Evolutionary conservation across 2,888 invertebrate species (phyloP).

Genomic region (Alloscopus bannaensis): DNA sequence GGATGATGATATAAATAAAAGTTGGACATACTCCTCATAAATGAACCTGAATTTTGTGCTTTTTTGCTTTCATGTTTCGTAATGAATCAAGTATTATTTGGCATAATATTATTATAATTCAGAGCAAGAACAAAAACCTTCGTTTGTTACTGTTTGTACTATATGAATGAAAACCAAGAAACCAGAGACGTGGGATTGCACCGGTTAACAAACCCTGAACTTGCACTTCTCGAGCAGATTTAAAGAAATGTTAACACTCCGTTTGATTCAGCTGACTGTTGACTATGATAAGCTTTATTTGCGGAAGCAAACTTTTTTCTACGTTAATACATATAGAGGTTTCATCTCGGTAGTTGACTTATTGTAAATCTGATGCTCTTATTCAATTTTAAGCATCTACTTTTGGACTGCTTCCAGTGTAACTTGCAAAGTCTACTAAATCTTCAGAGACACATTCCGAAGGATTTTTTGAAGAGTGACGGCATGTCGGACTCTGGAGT

Average conservation of each 20-base stretch:
- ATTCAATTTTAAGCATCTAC: not conserved
- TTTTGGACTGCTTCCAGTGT: conserved; percentile 1
- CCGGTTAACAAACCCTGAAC: not conserved
- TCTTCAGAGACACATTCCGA: not conserved
- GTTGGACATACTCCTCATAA: too few relatives aligned
- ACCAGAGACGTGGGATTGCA: not conserved
- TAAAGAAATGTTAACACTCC: too few relatives aligned
- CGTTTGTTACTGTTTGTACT: not conserved
- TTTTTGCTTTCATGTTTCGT: not conserved
- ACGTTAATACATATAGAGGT: too few relatives aligned
- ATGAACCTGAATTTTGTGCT: not conserved
- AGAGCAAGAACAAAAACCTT: not conserved
- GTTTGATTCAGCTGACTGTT: not conserved
- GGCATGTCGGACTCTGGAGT: not conserved
- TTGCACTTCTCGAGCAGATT: too few relatives aligned
- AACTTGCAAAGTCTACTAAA: not conserved
- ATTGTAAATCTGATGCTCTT: too few relatives aligned
- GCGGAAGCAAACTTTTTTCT: not conserved
- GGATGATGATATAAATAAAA: not conserved
- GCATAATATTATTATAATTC: not conserved
- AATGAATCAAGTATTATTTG: not conserved
- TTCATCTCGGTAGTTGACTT: too few relatives aligned
- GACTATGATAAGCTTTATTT: not conserved
- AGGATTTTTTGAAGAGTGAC: not conserved
- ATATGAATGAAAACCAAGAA: not conserved